Base-by-base conservation (phyloP, 2,888 invertebrate species). In the Drosophila maculinotata region DNA sequence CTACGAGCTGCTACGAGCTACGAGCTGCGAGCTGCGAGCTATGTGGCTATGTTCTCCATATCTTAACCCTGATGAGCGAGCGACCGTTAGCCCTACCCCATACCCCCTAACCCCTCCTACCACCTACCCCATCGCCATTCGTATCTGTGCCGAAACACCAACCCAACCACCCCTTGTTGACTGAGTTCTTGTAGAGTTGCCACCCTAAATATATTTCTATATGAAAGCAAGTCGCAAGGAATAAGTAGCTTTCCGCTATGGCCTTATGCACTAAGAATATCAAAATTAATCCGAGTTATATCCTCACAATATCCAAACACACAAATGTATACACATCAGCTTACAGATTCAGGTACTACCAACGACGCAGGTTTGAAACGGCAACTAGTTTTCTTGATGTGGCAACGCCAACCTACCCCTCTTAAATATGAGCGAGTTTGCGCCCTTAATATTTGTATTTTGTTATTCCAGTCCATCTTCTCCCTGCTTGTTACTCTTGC, bases 91-190 rank as follows among this genome's bases (percentile, higher is more conserved):
- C 2, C 20, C 20, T 2, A 41, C 12, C 47, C n/a, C n/a, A n/a
- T n/a, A n/a, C n/a, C n/a, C n/a, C n/a, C n/a, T n/a, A n/a, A 15
- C 42, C 31, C 47, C 33, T 38, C 20, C 20, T 56, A 56, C 36
- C 36, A 20, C 58, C 15, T 26, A 12, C 51, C 33, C 12, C 25
- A 26, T 12, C 31, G 8, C 17, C 45, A 41, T 9, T 15, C 26
- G 10, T 15, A 6, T 30, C 9, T 30, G 17, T n/a, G n/a, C 7
- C n/a, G 23, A 44, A 48, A 9, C 45, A 33, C 25, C 31, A 30
- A 9, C 25, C 35, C 26, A 54, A 48, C 56, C 69, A 69, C 69
- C 69, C 69, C 56, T 39, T 38, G 17, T 20, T 31, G 7, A n/a
- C n/a, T n/a, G n/a, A n/a, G n/a, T n/a, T 12, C 12, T 1, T 5